Evolutionary conservation across 2,888 invertebrate genomes (phyloP), one percentile per base, ranked within the genome.

Genomic region (Metalampra italica): DNA sequence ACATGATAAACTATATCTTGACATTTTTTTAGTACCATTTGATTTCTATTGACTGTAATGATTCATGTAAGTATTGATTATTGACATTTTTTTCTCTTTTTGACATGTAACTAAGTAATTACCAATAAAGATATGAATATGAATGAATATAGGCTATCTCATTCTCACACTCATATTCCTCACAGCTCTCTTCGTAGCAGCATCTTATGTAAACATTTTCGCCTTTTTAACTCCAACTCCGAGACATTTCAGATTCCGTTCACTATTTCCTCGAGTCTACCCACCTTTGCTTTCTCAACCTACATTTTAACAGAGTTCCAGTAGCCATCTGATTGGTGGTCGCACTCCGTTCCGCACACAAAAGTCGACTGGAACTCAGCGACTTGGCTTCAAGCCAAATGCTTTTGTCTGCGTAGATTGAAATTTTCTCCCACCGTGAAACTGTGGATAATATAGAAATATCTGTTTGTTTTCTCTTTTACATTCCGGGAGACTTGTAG

Each of bases 341-440:
- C 22, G 22, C 22, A 22, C 22, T 22, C 2, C 22, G 22, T 22
- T 22, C 22, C 22, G 54, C 54, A 53, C 48, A 64, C 59, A 62
- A 63, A 64, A 60, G 59, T 22, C 22, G 22, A 53, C 59, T 47
- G 37, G 47, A 50, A 56, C 51, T 37, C 48, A 22, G 22, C 39
- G 15, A 45, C 50, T 58, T 74, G 74, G 74, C 69, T 29, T 42
- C 7, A 44, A 45, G 67, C 74, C 72, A 74, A 58, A 36, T 46
- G 57, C 56, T 56, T 66, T 64, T 66, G 64, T 66, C 61, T 61
- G 62, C 66, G 62, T 58, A 62, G 64, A 70, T 70, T 68, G 68
- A 66, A 66, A 70, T 65, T 66, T 65, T 66, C 63, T 55, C 61
- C 45, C 50, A 46, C 48, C 56, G 59, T 53, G 54, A 54, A 32